Conservation (phyloP, 2,797 vertebrate genomes). For the Danio aesculapii region DNA sequence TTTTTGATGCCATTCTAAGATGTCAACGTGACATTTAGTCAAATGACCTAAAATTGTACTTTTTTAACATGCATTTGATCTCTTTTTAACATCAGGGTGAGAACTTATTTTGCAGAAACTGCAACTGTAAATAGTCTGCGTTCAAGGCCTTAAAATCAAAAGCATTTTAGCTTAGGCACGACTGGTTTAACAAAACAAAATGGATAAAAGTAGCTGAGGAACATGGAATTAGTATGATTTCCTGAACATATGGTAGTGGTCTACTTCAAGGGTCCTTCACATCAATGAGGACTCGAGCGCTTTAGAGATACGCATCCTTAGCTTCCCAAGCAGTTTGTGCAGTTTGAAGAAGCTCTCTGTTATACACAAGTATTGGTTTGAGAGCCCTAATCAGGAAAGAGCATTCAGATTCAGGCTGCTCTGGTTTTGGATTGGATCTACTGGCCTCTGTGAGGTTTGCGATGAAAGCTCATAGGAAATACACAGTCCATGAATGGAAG, state of each 20-base stretch:
- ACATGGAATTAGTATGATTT: not conserved
- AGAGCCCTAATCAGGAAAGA: conserved; percentile 30
- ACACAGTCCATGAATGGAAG: not conserved
- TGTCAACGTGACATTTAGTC: too few relatives aligned
- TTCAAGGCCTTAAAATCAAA: not conserved
- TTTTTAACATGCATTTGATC: too few relatives aligned
- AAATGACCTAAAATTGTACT: too few relatives aligned
- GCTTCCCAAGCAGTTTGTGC: not conserved
- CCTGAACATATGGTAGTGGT: conserved; percentile 14
- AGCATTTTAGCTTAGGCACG: not conserved
- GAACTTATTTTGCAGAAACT: not conserved
- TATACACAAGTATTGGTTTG: conserved; percentile 5
- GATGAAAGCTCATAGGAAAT: not conserved
- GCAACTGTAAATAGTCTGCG: not conserved
- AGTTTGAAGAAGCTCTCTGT: conserved; percentile 32
- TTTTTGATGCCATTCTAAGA: too few relatives aligned
- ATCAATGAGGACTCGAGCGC: conserved; percentile 9
- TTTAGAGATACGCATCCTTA: conserved; percentile 12
- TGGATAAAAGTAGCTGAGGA: not conserved
- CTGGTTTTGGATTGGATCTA: not conserved
- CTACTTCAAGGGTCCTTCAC: conserved; percentile 13
- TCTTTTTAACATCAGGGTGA: too few relatives aligned
- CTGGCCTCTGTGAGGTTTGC: not conserved
- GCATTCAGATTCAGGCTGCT: conserved; percentile 4
- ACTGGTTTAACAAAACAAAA: not conserved